Evolutionary conservation across 2,888 invertebrate species (phyloP).

Genomic region (Mystacides longicornis): DNA sequence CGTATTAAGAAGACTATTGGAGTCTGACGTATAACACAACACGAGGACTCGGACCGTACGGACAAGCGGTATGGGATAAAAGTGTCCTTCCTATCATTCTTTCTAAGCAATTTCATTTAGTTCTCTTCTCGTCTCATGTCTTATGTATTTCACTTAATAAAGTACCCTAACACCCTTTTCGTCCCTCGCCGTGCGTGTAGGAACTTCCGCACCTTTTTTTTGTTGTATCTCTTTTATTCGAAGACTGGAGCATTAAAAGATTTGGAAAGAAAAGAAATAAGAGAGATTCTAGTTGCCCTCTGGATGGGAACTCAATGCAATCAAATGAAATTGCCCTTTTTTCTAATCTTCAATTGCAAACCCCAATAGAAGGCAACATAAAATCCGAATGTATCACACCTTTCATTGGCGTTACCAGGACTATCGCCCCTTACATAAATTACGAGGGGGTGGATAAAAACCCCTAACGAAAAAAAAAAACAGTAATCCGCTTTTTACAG

Average conservation of each 20-base stretch:
- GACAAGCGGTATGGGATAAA: too few species aligned
- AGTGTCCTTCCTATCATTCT: too few species aligned
- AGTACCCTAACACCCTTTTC: not conserved
- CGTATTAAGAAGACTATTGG: too few species aligned
- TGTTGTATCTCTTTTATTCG: not conserved
- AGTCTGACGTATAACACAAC: too few species aligned
- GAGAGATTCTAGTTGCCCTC: not conserved
- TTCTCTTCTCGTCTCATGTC: not conserved
- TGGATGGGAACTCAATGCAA: not conserved
- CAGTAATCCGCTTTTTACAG: not conserved
- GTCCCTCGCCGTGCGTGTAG: not conserved
- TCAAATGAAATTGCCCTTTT: constrained; percentile 1
- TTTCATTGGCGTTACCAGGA: not conserved
- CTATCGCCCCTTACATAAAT: not conserved
- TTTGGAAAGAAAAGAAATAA: not conserved
- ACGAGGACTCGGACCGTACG: too few species aligned
- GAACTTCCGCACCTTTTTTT: not conserved
- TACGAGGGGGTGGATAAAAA: not conserved
- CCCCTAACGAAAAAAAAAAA: not conserved
- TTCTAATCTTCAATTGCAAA: not conserved
- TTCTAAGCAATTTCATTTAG: not conserved
- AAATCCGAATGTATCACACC: not conserved
- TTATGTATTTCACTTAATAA: not conserved
- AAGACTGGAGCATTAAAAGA: not conserved
- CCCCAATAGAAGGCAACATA: not conserved